Evolutionary conservation across 2,113 vertebrate genomes (phyloP).

Genomic region (Coryphaenoides rupestris): DNA sequence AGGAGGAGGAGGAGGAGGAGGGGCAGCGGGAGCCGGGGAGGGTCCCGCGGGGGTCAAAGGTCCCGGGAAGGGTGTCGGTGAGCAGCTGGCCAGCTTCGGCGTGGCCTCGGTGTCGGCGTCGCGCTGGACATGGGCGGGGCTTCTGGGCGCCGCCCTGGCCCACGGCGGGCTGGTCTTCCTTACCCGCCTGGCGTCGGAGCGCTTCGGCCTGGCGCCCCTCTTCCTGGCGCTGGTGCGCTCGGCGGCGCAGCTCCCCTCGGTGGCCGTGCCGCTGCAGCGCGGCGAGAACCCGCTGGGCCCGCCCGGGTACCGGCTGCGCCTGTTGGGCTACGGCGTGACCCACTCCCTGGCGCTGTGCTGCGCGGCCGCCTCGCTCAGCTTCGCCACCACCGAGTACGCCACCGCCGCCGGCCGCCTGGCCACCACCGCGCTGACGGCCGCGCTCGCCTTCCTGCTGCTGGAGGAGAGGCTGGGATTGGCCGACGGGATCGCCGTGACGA

Average conservation of each 20-base stretch:
- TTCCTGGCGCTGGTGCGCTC: constrained; percentile 89
- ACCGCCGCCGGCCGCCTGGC: constrained; percentile 89
- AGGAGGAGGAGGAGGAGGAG: constrained; percentile 39
- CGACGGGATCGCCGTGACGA: constrained; percentile 78
- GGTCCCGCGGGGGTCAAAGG: constrained; percentile 28
- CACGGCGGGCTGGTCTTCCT: constrained; percentile 87
- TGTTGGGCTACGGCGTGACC: constrained; percentile 85
- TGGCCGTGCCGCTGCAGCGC: constrained; percentile 80
- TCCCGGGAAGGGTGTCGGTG: constrained; percentile 58
- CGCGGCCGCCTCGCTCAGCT: constrained; percentile 87
- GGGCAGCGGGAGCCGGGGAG: constrained; percentile 25
- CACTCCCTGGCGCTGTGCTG: constrained; percentile 94
- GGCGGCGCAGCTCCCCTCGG: constrained; percentile 80
- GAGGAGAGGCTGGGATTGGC: constrained; percentile 84
- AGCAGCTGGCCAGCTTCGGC: constrained; percentile 77
- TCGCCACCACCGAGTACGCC: constrained; percentile 82
- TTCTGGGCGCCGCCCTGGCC: constrained; percentile 84
- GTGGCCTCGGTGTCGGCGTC: constrained; percentile 81
- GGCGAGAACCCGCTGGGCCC: constrained; percentile 87
- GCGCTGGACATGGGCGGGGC: constrained; percentile 83
- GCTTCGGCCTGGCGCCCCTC: constrained; percentile 85
- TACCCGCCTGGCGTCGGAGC: constrained; percentile 83
- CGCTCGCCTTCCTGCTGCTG: constrained; percentile 87
- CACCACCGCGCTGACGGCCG: constrained; percentile 86
- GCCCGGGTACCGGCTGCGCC: constrained; percentile 80